Evolutionary conservation across 1,140 invertebrate species (phyloP), one percentile per base, ranked within the genome.

Genomic region (Tribolium madens): DNA sequence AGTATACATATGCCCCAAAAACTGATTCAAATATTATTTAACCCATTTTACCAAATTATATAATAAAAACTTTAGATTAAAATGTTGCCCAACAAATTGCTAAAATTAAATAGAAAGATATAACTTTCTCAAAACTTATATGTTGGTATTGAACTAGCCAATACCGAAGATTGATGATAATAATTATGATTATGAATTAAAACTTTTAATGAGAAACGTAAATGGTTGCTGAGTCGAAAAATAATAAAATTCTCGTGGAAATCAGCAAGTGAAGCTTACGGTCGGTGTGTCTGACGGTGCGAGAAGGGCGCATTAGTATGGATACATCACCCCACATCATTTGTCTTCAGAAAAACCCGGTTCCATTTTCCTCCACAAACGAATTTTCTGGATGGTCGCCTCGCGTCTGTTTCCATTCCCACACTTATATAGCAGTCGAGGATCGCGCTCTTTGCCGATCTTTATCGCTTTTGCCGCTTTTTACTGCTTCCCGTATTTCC

Each of bases 321-420:
- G 81, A 83, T 83, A 80, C 80, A 82, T 82, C 82, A 79, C 83
- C 82, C 80, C 79, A 82, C 82, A 85, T 85, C 84, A 84, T 85
- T 85, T 85, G 84, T 85, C 84, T 85, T 83, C 80, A 81, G 79
- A 83, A 85, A 84, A 84, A 84, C 82, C 81, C 79, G 77, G 83
- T 78, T 81, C 83, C 83, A 84, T 84, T 85, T 85, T 84, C 83
- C 80, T 80, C 83, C 80, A 85, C 84, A 85, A 85, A 85, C 84
- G 84, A 85, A 85, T 85, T 85, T 85, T 84, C 83, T 77, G 82
- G 79, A 73, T 83, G 82, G 83, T 78, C 81, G 83, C 82, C 52
- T 71, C 26, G 33, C 68, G 69, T 60, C 77, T 78, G 74, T 73
- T 76, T 69, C 57, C 33, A 74, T 78, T 78, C 77, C 77, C 77